Conservation (phyloP, 2,888 invertebrate genomes). For the Drosophila macrospina region DNA sequence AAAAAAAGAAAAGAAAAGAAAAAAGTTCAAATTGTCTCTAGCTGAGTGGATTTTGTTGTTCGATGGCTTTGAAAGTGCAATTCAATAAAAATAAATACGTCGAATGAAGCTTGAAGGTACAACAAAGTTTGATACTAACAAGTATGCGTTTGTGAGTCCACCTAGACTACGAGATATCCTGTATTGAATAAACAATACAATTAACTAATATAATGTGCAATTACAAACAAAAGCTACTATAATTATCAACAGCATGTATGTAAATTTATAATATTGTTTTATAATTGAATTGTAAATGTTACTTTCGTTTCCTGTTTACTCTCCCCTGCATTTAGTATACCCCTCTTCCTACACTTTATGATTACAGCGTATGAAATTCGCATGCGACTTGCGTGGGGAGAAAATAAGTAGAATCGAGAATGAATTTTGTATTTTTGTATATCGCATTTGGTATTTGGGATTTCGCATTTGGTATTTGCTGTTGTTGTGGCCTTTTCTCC, state of each 20-base stretch:
- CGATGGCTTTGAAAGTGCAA: conserved; percentile 59
- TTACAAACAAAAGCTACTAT: no score
- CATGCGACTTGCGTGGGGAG: conserved; percentile 58
- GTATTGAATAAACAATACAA: background rate
- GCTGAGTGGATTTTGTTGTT: conserved; percentile 74
- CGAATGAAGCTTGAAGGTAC: conserved; percentile 53
- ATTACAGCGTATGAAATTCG: conserved; percentile 44
- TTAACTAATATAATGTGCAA: no score
- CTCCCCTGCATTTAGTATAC: background rate
- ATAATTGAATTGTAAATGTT: background rate
- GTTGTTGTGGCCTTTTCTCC: conserved; percentile 34
- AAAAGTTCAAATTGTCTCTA: conserved; percentile 40
- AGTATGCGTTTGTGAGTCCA: background rate
- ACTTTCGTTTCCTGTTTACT: no score
- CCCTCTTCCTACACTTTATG: background rate
- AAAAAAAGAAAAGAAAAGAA: no score
- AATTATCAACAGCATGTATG: no score
- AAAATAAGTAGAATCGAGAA: conserved; percentile 42
- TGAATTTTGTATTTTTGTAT: conserved; percentile 38
- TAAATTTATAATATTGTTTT: no score
- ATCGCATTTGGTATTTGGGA: conserved; percentile 26
- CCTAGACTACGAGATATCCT: conserved; percentile 9
- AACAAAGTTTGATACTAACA: conserved; percentile 30
- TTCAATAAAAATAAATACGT: conserved; percentile 62
- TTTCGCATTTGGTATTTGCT: conserved; percentile 32